phyloP scores from a whole-genome alignment of 2,113 vertebrate species.

The Hippocampus mohnikei region DNA sequence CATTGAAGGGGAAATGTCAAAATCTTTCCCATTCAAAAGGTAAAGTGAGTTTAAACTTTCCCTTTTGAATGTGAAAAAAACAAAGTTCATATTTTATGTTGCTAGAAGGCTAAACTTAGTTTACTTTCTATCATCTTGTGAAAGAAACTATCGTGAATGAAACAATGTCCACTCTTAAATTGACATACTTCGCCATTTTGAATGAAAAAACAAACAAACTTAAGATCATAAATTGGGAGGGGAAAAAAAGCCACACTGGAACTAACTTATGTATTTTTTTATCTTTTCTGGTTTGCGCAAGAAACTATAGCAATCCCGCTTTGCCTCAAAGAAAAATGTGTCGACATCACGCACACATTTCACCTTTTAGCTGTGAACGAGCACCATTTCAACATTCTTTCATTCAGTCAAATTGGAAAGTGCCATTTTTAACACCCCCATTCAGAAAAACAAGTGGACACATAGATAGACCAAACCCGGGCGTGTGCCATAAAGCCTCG shows the following conservation, averaged over 20 bases:
- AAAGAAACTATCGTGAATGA: too few relatives aligned
- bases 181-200: too few relatives aligned
- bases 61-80: neutral
- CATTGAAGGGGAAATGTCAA: too few relatives aligned
- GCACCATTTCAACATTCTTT: neutral
- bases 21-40: too few relatives aligned
- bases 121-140: too few relatives aligned
- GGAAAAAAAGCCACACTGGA: neutral
- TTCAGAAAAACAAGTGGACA: slow-evolving; percentile 26
- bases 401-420: neutral
- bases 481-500: slow-evolving; percentile 46
- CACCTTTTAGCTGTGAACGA: neutral
- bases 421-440: neutral
- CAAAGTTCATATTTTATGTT: neutral
- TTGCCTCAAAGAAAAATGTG: neutral
- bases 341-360: neutral
- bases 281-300: neutral
- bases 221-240: too few relatives aligned
- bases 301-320: neutral
- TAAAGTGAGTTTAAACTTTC: too few relatives aligned
- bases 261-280: too few relatives aligned
- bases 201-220: neutral
- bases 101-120: too few relatives aligned
- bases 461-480: slow-evolving; percentile 30
- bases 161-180: too few relatives aligned